Base-by-base conservation (phyloP, 2,888 invertebrate species). In the Luffia ferchaultella region DNA sequence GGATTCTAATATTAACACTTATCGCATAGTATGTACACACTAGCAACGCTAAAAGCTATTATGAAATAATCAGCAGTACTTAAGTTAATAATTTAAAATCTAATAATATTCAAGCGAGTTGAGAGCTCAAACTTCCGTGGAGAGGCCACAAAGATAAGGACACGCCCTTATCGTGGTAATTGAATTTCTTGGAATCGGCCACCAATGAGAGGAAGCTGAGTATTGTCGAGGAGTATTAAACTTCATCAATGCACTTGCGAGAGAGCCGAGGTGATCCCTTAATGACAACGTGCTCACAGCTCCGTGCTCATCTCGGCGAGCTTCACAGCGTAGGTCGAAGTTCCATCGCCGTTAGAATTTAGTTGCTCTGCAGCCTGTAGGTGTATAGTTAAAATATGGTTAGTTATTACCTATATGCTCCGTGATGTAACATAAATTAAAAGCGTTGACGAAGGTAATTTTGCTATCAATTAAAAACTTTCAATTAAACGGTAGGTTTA, bases 291-390 rank as follows among this genome's bases (percentile, higher is more conserved):
- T 50, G 42, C 60, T 83, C 67, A 88, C 65, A 90, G 86, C 73
- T 90, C 89, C 56, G 89, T 90, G 72, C 89, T 90, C 89, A 90
- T 90, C 79, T 90, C 89, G 53, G 87, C 84, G 40, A 69, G 62
- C 56, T 73, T 70, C 46, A 55, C 54, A 52, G 61, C 60, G 63
- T 59, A 58, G 59, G 51, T 58, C 57, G 50, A 60, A 59, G 54
- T 60, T 56, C 56, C 57, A 53, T 56, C 54, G 49, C 60, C 67
- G 57, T 67, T 16, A 1, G 51, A 42, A 54, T 62, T 80, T 68
- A 85, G 70, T 83, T 83, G 79, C 79, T 84, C 82, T 80, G 85
- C 66, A 84, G 72, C 70, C 85, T 85, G 69, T 56, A 56, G n/a
- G 9, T 42, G 17, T n/a, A n/a, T n/a, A n/a, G n/a, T n/a, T n/a